These are phyloP conservation scores for Aricia agestis DNA, from an alignment of 1,140 invertebrate species.

Conservation along the genomic window DNA sequence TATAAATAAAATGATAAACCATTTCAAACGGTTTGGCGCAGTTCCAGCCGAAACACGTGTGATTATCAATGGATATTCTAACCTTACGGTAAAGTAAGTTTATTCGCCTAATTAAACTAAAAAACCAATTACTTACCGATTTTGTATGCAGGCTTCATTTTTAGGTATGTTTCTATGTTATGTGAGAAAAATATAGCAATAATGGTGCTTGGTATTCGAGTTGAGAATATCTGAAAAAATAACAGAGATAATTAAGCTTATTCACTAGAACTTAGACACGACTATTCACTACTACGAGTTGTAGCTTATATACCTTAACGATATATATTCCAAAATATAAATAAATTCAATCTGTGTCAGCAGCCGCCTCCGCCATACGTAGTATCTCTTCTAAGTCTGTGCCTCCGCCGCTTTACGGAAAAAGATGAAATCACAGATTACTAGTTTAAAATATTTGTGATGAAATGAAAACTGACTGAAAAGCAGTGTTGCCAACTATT, in stretches of 20 bases:
- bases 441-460: too few species aligned
- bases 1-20: neutral
- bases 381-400: too few species aligned
- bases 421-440: too few species aligned
- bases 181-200: neutral
- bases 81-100: slow-evolving; percentile 11
- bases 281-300: neutral
- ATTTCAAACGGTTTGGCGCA: neutral
- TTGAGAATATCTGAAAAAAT: neutral
- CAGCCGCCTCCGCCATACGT: too few species aligned
- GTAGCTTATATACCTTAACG: neutral
- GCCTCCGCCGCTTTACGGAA: too few species aligned
- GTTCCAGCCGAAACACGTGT: slow-evolving; percentile 2
- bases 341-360: neutral
- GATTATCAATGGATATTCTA: neutral
- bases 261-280: neutral
- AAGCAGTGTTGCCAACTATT: too few species aligned
- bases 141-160: slow-evolving; percentile 63
- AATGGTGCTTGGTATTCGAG: neutral
- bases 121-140: slow-evolving; percentile 47
- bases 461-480: too few species aligned
- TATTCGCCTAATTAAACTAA: slow-evolving; percentile 9
- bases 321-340: neutral
- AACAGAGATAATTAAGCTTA: neutral
- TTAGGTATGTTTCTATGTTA: slow-evolving; percentile 21